These are phyloP conservation scores for Cheilinus undulatus DNA, from an alignment of 2,113 vertebrate species.

Conservation along the genomic window DNA sequence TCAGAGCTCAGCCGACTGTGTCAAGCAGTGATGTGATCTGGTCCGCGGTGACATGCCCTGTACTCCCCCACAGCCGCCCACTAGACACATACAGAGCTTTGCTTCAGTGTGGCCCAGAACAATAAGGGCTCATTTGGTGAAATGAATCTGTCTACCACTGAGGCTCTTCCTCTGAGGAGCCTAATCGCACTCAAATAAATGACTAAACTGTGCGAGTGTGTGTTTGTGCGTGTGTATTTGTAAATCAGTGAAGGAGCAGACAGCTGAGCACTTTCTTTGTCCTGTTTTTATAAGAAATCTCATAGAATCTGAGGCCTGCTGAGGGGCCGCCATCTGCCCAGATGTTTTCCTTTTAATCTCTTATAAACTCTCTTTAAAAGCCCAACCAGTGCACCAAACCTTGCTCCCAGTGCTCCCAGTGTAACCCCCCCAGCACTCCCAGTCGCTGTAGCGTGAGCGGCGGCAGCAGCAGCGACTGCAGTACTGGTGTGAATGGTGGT, in stretches of 20 bases:
- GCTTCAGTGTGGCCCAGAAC: constrained; percentile 57
- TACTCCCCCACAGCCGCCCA: neutral
- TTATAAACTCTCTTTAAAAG: neutral
- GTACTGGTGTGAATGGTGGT: constrained; percentile 32
- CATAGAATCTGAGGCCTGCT: constrained; percentile 12
- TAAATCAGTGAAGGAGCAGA: constrained; percentile 3
- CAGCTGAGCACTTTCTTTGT: neutral
- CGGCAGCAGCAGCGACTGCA: constrained; percentile 11
- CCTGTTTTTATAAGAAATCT: neutral
- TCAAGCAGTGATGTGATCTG: constrained; percentile 48
- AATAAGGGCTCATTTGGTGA: constrained; percentile 64
- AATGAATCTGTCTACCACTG: constrained; percentile 64
- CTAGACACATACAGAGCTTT: constrained; percentile 13
- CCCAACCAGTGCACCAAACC: neutral
- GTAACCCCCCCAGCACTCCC: constrained; percentile 2
- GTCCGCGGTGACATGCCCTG: constrained; percentile 20
- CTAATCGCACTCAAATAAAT: constrained; percentile 55
- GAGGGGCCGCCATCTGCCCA: constrained; percentile 9
- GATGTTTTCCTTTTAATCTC: constrained; percentile 34
- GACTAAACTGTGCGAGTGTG: constrained; percentile 33
- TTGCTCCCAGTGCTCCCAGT: constrained; percentile 5
- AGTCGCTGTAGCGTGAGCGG: neutral
- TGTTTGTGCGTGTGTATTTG: constrained; percentile 7
- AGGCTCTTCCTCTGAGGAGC: constrained; percentile 48
- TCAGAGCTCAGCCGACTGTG: constrained; percentile 45